Conservation (phyloP, 2,113 vertebrate genomes). For the Oenanthe melanoleuca region DNA sequence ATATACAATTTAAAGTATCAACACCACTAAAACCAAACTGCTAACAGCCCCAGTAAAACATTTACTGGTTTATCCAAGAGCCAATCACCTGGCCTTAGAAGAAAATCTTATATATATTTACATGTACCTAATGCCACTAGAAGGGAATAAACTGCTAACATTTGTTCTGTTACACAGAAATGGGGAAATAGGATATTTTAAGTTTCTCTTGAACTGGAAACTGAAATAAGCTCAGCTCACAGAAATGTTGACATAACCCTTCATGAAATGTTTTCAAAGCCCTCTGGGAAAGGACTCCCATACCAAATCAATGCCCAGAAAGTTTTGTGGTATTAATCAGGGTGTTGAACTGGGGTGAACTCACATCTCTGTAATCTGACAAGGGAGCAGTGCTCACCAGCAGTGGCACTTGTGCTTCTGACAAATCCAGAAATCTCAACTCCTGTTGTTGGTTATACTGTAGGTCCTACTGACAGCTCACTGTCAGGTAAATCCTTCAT, state of each 20-base stretch:
- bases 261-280: neutral
- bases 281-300: neutral
- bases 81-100: neutral
- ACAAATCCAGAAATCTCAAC: neutral
- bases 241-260: accelerated
- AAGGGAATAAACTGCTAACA: neutral
- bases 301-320: neutral
- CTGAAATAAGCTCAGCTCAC: neutral
- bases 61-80: neutral
- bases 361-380: accelerated
- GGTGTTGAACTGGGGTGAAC: neutral
- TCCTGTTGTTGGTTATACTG: neutral
- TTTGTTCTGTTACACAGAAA: neutral
- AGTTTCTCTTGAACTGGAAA: neutral
- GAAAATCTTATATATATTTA: neutral
- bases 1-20: neutral
- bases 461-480: neutral
- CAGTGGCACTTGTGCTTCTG: neutral
- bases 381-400: neutral
- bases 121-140: neutral
- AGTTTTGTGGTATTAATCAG: neutral
- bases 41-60: neutral
- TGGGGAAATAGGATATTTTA: neutral
- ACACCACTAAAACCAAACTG: neutral
- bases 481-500: neutral